Evolutionary conservation across 1,140 invertebrate genomes (phyloP), one percentile per base, ranked within the genome.

Genomic region (Luehdorfia chinensis): DNA sequence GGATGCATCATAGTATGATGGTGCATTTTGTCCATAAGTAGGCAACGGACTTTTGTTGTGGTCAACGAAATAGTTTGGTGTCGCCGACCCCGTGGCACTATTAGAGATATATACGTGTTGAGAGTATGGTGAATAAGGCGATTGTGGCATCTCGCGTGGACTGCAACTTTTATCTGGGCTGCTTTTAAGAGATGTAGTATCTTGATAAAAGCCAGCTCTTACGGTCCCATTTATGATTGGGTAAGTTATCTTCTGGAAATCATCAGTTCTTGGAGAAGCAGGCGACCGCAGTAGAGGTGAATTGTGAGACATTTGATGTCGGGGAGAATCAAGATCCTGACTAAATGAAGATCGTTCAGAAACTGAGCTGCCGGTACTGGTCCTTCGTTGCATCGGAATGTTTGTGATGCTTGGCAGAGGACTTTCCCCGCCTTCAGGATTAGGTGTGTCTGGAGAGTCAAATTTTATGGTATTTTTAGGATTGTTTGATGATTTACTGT

Each of bases 201-300:
- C 93, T 77, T 94, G 93, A 73, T 94, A 94, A 66, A 94, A 94
- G 1, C 93, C 93, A 23, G 93, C 93, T 50, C 92, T 89, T 1
- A 94, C 91, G 11, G 92, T 90, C 1, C 92, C 92, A 73, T 93
- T 93, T 11, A 92, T 87, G 3, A 92, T 91, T 0, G 92, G 89
- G 31, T 91, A 91, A 1, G 89, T 87, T 51, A 89, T 89, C 57
- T 91, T 91, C 49, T 89, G 90, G 51, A 90, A 88, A 44, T 90
- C 89, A 25, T 89, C 87, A 0, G 83, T 87, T 55, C 89, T 85
- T 0, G 89, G 89, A 0, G 89, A 90, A 0, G 90, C 90, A 1
- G 92, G 90, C 4, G 91, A 91, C 37, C 88, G 89, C 14, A 90
- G 74, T 11, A 91, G 72, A 8, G 91, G 90, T 4, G 91, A 92